A percentile compares a stretch with the other conserved stretches of the same genome.
Evolutionary conservation across 2,113 vertebrate species (phyloP).

Genomic region (Nibea coibor): DNA sequence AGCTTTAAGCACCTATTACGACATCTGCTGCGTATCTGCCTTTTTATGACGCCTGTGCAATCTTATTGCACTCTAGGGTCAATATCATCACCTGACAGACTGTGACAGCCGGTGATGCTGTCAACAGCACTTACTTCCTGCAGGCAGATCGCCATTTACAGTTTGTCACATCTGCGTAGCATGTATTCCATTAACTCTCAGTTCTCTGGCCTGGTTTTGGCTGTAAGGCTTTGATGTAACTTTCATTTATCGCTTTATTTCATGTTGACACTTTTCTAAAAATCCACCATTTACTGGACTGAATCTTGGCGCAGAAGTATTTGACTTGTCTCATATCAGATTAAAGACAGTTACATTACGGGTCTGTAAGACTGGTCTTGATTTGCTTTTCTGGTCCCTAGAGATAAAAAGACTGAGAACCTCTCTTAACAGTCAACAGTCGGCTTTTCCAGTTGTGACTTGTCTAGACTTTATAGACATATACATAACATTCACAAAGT

Average conservation of each 20-base stretch:
- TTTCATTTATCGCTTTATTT: not conserved
- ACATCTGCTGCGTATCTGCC: conserved; percentile 35
- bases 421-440: not conserved
- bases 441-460: conserved; percentile 9
- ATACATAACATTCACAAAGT: not conserved
- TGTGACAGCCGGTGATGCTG: conserved; percentile 34
- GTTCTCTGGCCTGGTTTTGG: not conserved
- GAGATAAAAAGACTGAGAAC: not conserved
- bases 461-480: conserved; percentile 4
- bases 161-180: conserved; percentile 2
- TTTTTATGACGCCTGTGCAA: conserved; percentile 54
- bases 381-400: not conserved
- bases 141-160: conserved; percentile 27
- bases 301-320: not conserved
- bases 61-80: conserved; percentile 55
- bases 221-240: not conserved
- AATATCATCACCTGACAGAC: conserved; percentile 51
- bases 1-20: conserved; percentile 57
- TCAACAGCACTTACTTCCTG: conserved; percentile 59
- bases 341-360: not conserved
- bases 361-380: not conserved
- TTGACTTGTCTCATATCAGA: not conserved
- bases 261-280: not conserved
- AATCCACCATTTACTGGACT: not conserved
- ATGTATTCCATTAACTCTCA: not conserved